Conservation (phyloP, 2,113 vertebrate species). For the Phyllostomus discolor region DNA sequence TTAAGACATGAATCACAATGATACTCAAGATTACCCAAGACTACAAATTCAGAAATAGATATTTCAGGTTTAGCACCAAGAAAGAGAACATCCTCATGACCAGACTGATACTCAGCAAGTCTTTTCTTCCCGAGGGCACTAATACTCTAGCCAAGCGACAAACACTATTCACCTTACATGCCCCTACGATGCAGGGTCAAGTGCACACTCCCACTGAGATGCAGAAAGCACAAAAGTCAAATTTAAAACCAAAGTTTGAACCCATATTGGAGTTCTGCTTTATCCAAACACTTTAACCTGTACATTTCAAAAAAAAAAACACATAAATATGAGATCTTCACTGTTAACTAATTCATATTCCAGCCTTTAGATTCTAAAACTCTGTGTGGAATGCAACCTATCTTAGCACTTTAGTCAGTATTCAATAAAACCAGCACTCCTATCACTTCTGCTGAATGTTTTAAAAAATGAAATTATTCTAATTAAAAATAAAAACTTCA, state of each 20-base stretch:
- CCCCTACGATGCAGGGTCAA: conserved; percentile 51
- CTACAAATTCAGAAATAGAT: conserved; percentile 72
- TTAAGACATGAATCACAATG: conserved; percentile 61
- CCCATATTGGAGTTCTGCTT: background rate
- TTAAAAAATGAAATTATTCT: conserved; percentile 47
- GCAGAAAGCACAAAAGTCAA: background rate
- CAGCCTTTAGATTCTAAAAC: conserved; percentile 10
- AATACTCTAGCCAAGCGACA: conserved; percentile 63
- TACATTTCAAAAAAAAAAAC: background rate
- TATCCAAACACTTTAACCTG: conserved; percentile 39
- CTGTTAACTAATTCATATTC: conserved; percentile 13
- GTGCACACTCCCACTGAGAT: background rate
- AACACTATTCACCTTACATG: conserved; percentile 66
- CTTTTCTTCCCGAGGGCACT: conserved; percentile 67
- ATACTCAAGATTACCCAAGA: conserved; percentile 65
- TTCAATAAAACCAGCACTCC: background rate
- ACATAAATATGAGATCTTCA: conserved; percentile 26
- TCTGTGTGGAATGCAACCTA: background rate
- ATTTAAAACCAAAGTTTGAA: conserved; percentile 49
- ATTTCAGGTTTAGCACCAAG: conserved; percentile 73
- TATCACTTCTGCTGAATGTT: background rate
- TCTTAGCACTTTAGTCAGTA: background rate
- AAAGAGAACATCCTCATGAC: conserved; percentile 70
- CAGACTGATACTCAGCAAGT: conserved; percentile 73
- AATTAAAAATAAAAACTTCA: conserved; percentile 43